Conservation (phyloP, 2,888 invertebrate genomes). For the Sesia apiformis region DNA sequence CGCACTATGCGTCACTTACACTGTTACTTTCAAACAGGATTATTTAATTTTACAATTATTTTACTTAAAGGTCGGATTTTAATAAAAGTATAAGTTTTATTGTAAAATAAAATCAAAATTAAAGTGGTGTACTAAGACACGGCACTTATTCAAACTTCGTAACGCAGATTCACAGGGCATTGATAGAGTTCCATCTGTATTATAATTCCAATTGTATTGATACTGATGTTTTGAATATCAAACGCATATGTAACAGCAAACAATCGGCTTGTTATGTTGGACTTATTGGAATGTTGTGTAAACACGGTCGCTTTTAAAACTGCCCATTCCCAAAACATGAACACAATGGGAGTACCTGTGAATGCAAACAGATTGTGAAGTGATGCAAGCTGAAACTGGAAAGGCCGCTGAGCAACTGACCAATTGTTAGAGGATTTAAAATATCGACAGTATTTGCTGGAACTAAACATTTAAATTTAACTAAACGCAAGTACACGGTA, state of each 20-base stretch:
- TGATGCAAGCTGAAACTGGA: background rate
- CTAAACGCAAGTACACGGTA: too few species aligned
- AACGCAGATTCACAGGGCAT: conserved; percentile 52
- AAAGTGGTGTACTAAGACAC: too few species aligned
- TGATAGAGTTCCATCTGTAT: conserved; percentile 38
- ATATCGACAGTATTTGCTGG: too few species aligned
- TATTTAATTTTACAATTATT: too few species aligned
- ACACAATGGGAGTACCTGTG: conserved; percentile 24
- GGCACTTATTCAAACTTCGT: background rate
- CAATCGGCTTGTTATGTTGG: conserved; percentile 40
- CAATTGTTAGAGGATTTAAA: too few species aligned
- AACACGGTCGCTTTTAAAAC: conserved; percentile 28
- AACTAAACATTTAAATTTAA: too few species aligned
- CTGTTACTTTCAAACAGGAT: too few species aligned
- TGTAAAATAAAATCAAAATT: too few species aligned
- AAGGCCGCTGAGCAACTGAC: background rate
- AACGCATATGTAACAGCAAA: conserved; percentile 31
- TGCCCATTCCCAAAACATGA: conserved; percentile 34
- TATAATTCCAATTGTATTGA: conserved; percentile 11
- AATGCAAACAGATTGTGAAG: background rate
- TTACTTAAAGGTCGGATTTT: too few species aligned
- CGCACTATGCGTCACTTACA: too few species aligned
- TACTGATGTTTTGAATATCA: conserved; percentile 41
- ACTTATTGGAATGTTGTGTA: conserved; percentile 44
- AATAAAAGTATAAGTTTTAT: too few species aligned